Base-by-base conservation (phyloP, 2,888 invertebrate genomes). In the Dryocosmus kuriphilus region DNA sequence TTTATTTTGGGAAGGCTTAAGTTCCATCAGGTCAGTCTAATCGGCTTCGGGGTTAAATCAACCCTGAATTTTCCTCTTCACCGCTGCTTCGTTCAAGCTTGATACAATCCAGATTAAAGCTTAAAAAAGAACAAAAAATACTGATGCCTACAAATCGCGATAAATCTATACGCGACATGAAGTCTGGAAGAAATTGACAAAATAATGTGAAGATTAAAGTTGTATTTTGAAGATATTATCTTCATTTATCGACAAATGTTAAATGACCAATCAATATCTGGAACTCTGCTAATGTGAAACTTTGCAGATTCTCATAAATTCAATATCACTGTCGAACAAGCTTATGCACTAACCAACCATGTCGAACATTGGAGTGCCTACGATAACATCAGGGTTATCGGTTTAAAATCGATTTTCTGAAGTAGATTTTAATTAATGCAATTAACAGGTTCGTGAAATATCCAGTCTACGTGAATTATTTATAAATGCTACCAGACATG, bases 341-440 rank as follows among this genome's bases (percentile, higher is more conserved):
- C 41, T 65, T 65, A 35, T 65, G 65, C 24, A 65, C 65, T 65
- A 65, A 24, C 65, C 24, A 65, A 16, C 65, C 35, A 22, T 35
- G 63, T 62, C 35, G 62, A 62, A 62, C 2, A 63, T 38, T 65
- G 24, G 11, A 65, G 24, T 65, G 65, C 65, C 65, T 65, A 65
- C 24, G 65, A 24, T 65, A n/a, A 65, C 22, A 65, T 41, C 24
- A 41, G 41, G 11, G 41, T 65, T 65, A 65, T 65, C 65, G 41
- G n/a, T 14, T 41, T 65, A 65, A 41, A 16, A 65, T 65, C 24
- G 65, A 65, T 65, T 65, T 41, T 41, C 65, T 65, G 3, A 65
- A 65, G 41, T 38, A 19, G 38, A 38, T 65, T 65, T 38, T 38
- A 65, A 65, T 65, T n/a, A 65, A 65, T 65, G 24, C 65, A 38